Evolutionary conservation across 2,797 vertebrate genomes (phyloP), one percentile per base, ranked within the genome.

Genomic region (Esox lucius): DNA sequence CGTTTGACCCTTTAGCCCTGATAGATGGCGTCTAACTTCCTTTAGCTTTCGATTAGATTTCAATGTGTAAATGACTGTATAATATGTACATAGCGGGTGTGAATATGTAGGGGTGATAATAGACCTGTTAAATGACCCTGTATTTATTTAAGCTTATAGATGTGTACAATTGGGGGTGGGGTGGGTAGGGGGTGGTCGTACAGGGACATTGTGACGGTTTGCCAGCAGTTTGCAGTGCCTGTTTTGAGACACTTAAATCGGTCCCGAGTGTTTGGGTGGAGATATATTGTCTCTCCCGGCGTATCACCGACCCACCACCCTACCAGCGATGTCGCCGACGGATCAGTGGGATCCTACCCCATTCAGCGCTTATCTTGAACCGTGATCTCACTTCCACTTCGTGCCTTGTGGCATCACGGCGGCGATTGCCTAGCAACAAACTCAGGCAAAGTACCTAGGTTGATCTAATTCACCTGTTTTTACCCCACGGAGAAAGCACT

Each of bases 341-440:
- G 17, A 22, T 56, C n/a, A n/a, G 19, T 22, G 49, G 17, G 15
- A 42, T 53, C 49, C 53, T 8, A 8, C 16, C n/a, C 53, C 53
- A 86, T 78, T 74, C 85, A 75, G 67, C 80, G n/a, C 53, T 56
- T 56, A 56, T 19, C 53, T 56, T n/a, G n/a, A 56, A 56, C 53
- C 53, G n/a, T 56, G 53, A 66, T 13, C 48, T 72, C 31, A 12
- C 64, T 59, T 56, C 53, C 31, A 12, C 64, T 59, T 56, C 17
- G 53, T 56, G 53, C 53, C 53, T 56, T 56, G 53, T 56, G 53
- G n/a, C n/a, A 35, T 39, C 35, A 39, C 35, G 35, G 35, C 35
- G 35, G 35, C 35, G 6, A 19, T 22, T 56, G 53, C 53, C 53
- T 56, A 22, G n/a, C 53, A 22, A 9, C 19, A 22, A 56, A 56